Percentiles rank a stretch among this genome's conserved stretches.
These are phyloP conservation scores for Neogale vison DNA, from an alignment of 2,113 vertebrate species.

Conservation along the genomic window DNA sequence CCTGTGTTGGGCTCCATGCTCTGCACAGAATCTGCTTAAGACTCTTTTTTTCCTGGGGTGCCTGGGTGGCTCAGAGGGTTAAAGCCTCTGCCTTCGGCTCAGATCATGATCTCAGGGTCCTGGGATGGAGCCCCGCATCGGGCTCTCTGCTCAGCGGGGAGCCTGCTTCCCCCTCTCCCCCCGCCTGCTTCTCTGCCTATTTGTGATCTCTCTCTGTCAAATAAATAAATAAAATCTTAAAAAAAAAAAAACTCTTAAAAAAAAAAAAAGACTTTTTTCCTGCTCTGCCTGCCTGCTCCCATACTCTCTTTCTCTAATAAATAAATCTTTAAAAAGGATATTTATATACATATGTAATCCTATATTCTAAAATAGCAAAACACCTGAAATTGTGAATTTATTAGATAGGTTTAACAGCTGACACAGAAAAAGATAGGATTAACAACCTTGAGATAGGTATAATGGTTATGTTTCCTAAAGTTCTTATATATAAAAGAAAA, in stretches of 20 bases:
- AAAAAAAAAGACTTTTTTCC: neutral
- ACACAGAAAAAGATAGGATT: neutral
- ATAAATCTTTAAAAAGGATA: no score
- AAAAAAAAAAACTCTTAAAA: no score
- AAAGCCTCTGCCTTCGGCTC: no score
- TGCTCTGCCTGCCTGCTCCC: neutral
- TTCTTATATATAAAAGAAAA: neutral
- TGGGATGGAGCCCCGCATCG: no score
- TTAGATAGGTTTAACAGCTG: neutral
- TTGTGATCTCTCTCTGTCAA: no score
- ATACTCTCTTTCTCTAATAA: neutral
- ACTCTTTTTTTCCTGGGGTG: neutral
- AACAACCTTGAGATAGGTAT: neutral
- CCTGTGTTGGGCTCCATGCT: no score
- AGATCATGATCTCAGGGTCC: no score
- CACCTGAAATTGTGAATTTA: neutral
- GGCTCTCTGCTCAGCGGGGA: no score
- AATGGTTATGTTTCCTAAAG: neutral
- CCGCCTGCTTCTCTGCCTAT: no score
- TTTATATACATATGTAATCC: neutral
- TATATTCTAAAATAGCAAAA: neutral
- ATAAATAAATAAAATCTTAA: no score
- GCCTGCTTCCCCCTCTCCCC: no score
- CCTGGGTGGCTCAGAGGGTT: no score
- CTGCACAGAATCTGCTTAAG: neutral